Evolutionary conservation across 2,888 invertebrate species (phyloP).

Genomic region (Megaustenia siamemsis): DNA sequence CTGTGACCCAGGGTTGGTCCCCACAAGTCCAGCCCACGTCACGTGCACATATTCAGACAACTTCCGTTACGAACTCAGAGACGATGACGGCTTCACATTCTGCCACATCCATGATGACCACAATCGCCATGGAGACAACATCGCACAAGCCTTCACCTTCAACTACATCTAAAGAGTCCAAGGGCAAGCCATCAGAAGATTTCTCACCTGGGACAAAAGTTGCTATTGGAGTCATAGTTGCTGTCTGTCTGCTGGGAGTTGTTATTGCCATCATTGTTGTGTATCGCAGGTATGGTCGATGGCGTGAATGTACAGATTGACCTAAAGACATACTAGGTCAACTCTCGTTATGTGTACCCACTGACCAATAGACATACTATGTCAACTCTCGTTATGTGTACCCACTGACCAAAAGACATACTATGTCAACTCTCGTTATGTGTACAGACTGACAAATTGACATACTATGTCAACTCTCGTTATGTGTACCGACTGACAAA

Average conservation of each 20-base stretch:
- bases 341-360: too few relatives aligned
- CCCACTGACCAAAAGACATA: too few relatives aligned
- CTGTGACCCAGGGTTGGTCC: not conserved
- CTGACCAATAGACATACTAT: too few relatives aligned
- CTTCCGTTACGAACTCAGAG: not conserved
- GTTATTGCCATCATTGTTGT: slow-evolving; percentile 3
- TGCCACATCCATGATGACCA: not conserved
- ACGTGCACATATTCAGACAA: not conserved
- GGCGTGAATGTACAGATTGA: too few relatives aligned
- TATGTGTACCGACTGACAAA: too few relatives aligned
- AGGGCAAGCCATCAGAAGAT: not conserved
- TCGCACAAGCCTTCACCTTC: not conserved
- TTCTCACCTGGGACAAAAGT: not conserved
- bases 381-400: too few relatives aligned
- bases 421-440: too few relatives aligned
- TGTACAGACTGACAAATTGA: too few relatives aligned
- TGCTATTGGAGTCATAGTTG: slow-evolving; percentile 29
- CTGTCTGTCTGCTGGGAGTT: slow-evolving; percentile 1
- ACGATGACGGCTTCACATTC: not conserved
- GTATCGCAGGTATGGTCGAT: slow-evolving; percentile 34
- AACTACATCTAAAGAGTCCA: too few relatives aligned
- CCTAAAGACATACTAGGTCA: too few relatives aligned
- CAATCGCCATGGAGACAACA: too few relatives aligned
- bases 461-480: too few relatives aligned
- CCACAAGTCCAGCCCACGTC: not conserved